Percentiles rank a stretch among this genome's conserved stretches.
Conservation (phyloP, 2,888 invertebrate genomes). For the Pedicia rivosa region DNA sequence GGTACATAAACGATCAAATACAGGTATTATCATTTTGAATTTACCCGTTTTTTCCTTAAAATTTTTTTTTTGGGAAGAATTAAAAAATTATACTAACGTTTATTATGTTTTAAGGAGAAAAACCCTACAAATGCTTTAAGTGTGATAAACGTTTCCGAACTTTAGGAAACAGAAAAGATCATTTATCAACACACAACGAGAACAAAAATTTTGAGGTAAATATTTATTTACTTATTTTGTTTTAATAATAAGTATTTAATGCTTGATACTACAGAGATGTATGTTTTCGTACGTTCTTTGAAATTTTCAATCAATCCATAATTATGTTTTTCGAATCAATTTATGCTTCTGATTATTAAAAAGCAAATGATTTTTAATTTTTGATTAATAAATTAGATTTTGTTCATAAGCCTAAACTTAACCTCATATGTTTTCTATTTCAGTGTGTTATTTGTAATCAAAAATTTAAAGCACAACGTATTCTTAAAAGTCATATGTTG, state of each 20-base stretch:
- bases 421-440: neutral
- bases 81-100: too few relatives aligned
- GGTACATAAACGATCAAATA: constrained; percentile 28
- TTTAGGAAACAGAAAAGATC: constrained; percentile 1
- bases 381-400: too few relatives aligned
- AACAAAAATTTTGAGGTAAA: constrained; percentile 1
- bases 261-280: too few relatives aligned
- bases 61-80: too few relatives aligned
- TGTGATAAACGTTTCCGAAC: constrained; percentile 34
- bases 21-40: too few relatives aligned
- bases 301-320: too few relatives aligned
- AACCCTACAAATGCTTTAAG: constrained; percentile 32
- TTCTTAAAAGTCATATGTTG: neutral
- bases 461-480: constrained; percentile 1
- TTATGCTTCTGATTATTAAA: too few relatives aligned
- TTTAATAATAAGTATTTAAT: neutral
- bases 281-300: too few relatives aligned
- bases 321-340: too few relatives aligned
- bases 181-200: neutral
- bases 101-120: constrained; percentile 32
- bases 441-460: constrained; percentile 2
- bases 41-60: too few relatives aligned
- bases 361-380: too few relatives aligned
- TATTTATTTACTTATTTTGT: neutral
- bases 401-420: too few relatives aligned